Base-by-base conservation (phyloP, 1,140 invertebrate species). In the Drosophila orosa region DNA sequence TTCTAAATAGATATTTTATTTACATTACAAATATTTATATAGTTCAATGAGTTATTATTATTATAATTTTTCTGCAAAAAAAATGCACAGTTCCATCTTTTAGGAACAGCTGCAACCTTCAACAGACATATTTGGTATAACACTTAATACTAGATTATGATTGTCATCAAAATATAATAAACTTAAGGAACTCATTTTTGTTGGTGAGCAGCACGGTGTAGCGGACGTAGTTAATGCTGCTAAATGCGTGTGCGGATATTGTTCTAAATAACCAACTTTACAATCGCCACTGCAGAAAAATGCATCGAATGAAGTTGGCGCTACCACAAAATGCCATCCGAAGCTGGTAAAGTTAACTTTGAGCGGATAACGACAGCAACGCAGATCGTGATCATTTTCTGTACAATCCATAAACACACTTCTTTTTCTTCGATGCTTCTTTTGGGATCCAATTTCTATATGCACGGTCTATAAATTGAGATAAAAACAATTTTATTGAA, bases 251-350 rank as follows among this genome's bases (percentile, higher is more conserved):
- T 99, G 98, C 3, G 97, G 96, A 92, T 98, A 96, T 82, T 97
- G 95, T 78, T 98, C 96, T 22, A 98, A 93, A 91, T 98, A 97
- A 4, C 96, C 95, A 92, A 96, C 97, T 1, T 96, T 96, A 93
- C 98, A 99, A 81, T 98, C 97, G 4, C 98, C 98, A 63, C 96
- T 96, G 93, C 98, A 99, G 93, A 98, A 99, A 93, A 98, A 98
- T 17, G 98, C 98, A 86, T 98, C 96, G 93, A 99, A 99, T 74
- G 96, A 95, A 81, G 97, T 97, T 0, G 98, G 98, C 0, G 98
- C 98, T 35, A 99, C 98, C 81, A 99, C 98, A 96, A 98, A 99
- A 85, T 99, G 98, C 98, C 98, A 99, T 12, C 98, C 98, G 87
- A 99, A 98, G 74, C 97, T 97, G 78, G 96, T 96, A 92, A 99